Percentiles rank a stretch among this genome's conserved stretches.
Evolutionary conservation across 2,113 vertebrate species (phyloP).

Genomic region (Saimiri boliviensis): DNA sequence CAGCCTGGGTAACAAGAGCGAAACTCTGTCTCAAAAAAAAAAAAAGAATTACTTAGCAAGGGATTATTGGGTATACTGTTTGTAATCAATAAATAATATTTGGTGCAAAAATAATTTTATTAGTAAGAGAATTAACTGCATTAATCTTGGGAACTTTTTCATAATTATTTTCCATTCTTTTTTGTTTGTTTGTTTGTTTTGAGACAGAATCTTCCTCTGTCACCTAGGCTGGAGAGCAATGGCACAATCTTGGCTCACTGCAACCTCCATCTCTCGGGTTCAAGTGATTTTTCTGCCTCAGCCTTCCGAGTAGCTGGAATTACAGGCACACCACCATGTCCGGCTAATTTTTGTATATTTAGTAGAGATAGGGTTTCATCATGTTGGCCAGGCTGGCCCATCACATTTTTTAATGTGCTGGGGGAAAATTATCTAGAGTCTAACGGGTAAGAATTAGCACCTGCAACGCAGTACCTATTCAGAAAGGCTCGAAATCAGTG

Average conservation of each 20-base stretch:
- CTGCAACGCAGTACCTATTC: neutral
- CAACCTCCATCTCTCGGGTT: too few species aligned
- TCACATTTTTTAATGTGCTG: neutral
- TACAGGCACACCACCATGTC: too few species aligned
- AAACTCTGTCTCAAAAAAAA: too few species aligned
- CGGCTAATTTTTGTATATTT: too few species aligned
- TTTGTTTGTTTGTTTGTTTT: too few species aligned
- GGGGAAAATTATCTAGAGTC: neutral
- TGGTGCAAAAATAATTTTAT: neutral
- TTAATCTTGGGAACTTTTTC: neutral
- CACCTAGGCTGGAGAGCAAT: too few species aligned
- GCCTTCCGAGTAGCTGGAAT: too few species aligned
- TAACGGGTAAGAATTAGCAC: neutral
- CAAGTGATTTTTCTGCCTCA: too few species aligned
- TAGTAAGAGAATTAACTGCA: neutral
- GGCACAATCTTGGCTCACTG: too few species aligned
- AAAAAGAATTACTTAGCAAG: neutral
- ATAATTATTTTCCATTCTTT: neutral
- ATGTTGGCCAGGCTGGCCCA: neutral
- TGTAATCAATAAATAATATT: neutral
- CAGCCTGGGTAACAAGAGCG: too few species aligned
- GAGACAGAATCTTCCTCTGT: too few species aligned
- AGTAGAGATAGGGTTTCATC: too few species aligned
- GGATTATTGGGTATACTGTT: neutral
- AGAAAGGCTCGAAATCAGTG: neutral